Percentiles rank a stretch among this genome's conserved stretches.
These are phyloP conservation scores for Dusona sp. DNA, from an alignment of 2,888 invertebrate genomes.

Conservation along the genomic window DNA sequence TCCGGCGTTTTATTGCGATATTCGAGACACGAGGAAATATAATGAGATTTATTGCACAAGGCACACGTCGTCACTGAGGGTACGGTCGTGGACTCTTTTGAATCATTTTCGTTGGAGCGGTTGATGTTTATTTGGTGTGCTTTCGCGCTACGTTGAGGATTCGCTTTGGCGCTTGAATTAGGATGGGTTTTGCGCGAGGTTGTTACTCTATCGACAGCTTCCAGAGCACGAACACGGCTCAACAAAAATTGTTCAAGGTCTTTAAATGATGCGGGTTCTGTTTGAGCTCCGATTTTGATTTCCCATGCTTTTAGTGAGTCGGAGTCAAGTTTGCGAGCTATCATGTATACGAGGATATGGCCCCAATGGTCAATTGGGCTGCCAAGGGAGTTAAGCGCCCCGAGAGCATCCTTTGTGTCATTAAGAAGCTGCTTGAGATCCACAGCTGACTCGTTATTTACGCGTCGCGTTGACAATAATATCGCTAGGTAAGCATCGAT, in stretches of 20 bases:
- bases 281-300: conserved; percentile 9
- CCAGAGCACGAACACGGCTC: conserved; percentile 38
- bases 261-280: conserved; percentile 27
- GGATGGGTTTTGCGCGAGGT: neutral
- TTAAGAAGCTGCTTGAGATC: conserved; percentile 43
- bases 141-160: neutral
- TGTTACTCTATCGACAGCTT: conserved; percentile 19
- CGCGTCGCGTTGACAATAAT: conserved; percentile 33
- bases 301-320: conserved; percentile 48
- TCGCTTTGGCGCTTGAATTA: neutral
- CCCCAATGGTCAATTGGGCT: conserved; percentile 44
- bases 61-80: neutral
- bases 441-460: conserved; percentile 8
- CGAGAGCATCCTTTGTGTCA: conserved; percentile 38
- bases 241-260: conserved; percentile 40
- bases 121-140: conserved; percentile 26
- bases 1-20: conserved; percentile 23
- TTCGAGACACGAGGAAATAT: neutral
- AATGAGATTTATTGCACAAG: neutral
- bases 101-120: neutral
- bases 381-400: conserved; percentile 49
- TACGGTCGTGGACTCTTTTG: neutral
- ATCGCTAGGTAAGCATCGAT: conserved; percentile 47
- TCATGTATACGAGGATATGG: conserved; percentile 33
- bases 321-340: conserved; percentile 34